A percentile compares a stretch with the other conserved stretches of the same genome.
phyloP scores from a whole-genome alignment of 2,797 vertebrate genomes.

The Urophycis tenuis region DNA sequence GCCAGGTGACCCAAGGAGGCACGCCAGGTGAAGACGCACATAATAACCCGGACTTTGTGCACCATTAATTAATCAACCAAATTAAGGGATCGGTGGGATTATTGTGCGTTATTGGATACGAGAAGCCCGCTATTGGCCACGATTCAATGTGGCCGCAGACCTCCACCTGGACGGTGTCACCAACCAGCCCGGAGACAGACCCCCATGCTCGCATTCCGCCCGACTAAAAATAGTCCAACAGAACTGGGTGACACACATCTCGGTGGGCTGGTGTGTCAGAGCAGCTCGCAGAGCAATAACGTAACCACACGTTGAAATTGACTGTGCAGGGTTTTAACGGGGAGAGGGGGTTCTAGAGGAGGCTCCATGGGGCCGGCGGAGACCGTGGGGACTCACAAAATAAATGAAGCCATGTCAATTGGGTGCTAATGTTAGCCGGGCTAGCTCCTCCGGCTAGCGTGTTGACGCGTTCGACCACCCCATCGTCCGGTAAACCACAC shows the following conservation, averaged over 20 bases:
- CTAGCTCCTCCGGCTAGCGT: constrained; percentile 53
- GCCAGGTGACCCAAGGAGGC: neutral
- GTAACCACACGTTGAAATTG: neutral
- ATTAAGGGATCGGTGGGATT: neutral
- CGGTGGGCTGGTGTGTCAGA: constrained; percentile 57
- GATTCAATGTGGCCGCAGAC: neutral
- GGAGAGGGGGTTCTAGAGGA: neutral
- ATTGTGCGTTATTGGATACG: neutral
- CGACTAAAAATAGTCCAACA: constrained; percentile 69
- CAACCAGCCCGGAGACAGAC: neutral
- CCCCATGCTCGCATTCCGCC: constrained; percentile 54
- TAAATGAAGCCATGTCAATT: constrained; percentile 12
- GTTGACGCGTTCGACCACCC: constrained; percentile 17
- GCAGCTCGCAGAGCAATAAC: constrained; percentile 43
- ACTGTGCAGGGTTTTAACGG: neutral
- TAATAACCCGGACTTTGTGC: neutral
- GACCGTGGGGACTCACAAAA: neutral
- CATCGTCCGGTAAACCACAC: neutral
- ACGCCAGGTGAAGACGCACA: neutral
- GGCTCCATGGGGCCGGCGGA: neutral
- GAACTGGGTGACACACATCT: constrained; percentile 66
- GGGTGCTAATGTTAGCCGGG: constrained; percentile 43
- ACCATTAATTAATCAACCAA: neutral
- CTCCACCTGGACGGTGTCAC: neutral
- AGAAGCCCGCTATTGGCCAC: neutral